A percentile compares a stretch with the other conserved stretches of the same genome.
Conservation (phyloP, 2,888 invertebrate species). For the Xestia sexstrigata region DNA sequence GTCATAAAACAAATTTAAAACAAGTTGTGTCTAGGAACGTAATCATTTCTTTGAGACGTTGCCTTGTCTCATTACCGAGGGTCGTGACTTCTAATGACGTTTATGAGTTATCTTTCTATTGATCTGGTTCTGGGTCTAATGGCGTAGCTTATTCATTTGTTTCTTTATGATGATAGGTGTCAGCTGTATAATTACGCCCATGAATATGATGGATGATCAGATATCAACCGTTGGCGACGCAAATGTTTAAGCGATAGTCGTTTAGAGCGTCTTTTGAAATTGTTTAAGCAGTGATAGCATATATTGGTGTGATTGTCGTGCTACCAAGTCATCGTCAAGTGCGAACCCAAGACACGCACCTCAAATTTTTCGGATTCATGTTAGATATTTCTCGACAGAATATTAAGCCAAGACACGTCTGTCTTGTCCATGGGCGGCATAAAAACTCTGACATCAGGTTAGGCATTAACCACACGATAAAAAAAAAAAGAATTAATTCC, state of each 20-base stretch:
- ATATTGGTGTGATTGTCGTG: too few species aligned
- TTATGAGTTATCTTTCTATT: conserved; percentile 33
- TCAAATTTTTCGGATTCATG: too few species aligned
- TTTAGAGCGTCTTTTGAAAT: background rate
- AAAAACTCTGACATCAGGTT: too few species aligned
- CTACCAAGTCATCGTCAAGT: too few species aligned
- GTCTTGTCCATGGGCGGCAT: too few species aligned
- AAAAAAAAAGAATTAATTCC: too few species aligned
- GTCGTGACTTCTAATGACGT: conserved; percentile 40
- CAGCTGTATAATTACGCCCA: conserved; percentile 3
- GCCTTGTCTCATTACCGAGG: conserved; percentile 20
- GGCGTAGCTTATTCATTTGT: conserved; percentile 11
- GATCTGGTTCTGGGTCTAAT: conserved; percentile 33
- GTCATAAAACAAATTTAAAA: conserved; percentile 48
- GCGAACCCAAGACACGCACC: too few species aligned
- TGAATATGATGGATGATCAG: conserved; percentile 19
- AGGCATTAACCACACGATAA: too few species aligned
- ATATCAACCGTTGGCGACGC: background rate
- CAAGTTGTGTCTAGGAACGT: conserved; percentile 21
- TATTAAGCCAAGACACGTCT: too few species aligned
- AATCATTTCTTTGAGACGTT: conserved; percentile 19
- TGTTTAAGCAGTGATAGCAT: background rate
- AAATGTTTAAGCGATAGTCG: background rate
- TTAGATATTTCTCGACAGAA: too few species aligned
- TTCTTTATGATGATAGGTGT: conserved; percentile 3